phyloP scores from a whole-genome alignment of 2,888 invertebrate genomes.

The Dryocosmus kuriphilus region DNA sequence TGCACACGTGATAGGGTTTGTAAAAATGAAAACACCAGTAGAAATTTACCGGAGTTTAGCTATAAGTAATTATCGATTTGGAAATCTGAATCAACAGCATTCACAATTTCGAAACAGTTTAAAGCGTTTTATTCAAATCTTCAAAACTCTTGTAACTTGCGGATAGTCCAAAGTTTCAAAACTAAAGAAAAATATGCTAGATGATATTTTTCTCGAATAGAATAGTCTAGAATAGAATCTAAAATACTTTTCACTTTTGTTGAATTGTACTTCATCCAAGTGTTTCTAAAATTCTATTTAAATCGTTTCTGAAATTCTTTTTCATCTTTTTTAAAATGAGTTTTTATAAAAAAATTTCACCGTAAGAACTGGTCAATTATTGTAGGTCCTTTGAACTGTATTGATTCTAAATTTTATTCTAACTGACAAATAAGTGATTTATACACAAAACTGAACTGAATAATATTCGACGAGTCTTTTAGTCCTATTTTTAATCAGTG shows the following conservation, averaged over 20 bases:
- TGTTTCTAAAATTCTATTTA: conserved; percentile 11
- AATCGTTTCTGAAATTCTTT: neutral
- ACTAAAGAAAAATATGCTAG: neutral
- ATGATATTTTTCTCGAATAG: neutral
- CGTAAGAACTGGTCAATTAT: conserved; percentile 8
- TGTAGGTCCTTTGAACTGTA: conserved; percentile 17
- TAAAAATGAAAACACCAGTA: neutral
- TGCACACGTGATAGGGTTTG: neutral
- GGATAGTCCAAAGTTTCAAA: neutral
- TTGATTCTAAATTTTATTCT: conserved; percentile 23
- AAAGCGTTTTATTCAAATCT: neutral
- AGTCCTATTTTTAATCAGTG: neutral
- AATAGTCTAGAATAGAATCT: neutral
- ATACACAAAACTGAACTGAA: conserved; percentile 16
- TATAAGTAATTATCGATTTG: neutral
- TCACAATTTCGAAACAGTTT: neutral
- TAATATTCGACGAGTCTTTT: conserved; percentile 3
- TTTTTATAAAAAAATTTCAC: neutral
- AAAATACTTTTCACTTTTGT: neutral
- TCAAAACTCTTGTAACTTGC: neutral
- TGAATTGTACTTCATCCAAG: neutral
- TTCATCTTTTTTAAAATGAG: conserved; percentile 6
- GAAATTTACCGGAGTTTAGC: neutral
- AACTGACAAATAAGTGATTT: conserved; percentile 17
- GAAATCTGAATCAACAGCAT: neutral